Base-by-base conservation (phyloP, 2,113 vertebrate genomes). In the Vidua macroura region DNA sequence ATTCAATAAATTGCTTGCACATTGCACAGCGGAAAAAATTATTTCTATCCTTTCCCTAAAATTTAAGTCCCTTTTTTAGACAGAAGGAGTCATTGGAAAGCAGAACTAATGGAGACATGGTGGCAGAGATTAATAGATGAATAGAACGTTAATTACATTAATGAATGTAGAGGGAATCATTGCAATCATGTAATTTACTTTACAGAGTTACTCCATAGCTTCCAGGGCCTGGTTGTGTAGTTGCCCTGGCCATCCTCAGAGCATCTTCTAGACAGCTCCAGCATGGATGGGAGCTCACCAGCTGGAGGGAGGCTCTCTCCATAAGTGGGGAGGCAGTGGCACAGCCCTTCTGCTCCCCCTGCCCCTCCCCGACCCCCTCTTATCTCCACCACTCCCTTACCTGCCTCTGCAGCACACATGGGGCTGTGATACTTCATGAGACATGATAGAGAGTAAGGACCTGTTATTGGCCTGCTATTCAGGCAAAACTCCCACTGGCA, bases 401-500 rank as follows among this genome's bases (percentile, higher is more conserved):
- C 86, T 74, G 83, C 74, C 72, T 82, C 93, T 64, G 83, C 70
- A 58, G 11, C 77, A n/a, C 74, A 73, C 51, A 35, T 53, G 90
- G 88, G 83, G 64, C 90, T 93, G 74, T 0, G 83, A 80, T 49
- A 56, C 25, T 51, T 39, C 75, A 51, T 22, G 72, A 92, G 92
- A 81, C 82, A 77, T 25, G 80, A 81, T 70, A 82, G 69, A 86
- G 88, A 94, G 66, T 44, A 64, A 84, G 90, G 95, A 96, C 94
- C 94, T 97, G 92, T 46, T 93, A 55, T 94, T 93, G 39, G 49
- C 85, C 85, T 96, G 90, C 60, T 68, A n/a, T 86, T 92, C 88
- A 94, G 95, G 90, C 95, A 92, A 96, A 92, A 41, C 92, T 97
- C 94, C 95, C 93, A 90, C 92, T 96, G 95, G 92, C 95, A 94